A percentile compares a stretch with the other conserved stretches of the same genome.
Conservation (phyloP, 2,888 invertebrate genomes). For the Rhopalosiphum nymphaeae region DNA sequence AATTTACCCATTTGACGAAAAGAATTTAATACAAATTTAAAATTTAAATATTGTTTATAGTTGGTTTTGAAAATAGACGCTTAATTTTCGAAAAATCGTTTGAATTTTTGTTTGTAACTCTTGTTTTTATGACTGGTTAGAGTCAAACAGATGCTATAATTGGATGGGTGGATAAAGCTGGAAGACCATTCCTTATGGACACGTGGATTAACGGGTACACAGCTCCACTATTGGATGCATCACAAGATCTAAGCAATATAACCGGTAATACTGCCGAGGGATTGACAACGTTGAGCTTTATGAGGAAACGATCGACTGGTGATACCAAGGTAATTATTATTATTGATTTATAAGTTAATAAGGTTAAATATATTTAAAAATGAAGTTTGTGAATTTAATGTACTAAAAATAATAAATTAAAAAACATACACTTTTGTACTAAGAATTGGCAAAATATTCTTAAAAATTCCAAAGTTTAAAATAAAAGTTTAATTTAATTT, state of each 20-base stretch:
- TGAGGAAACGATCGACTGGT: constrained; percentile 81
- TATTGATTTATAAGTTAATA: background rate
- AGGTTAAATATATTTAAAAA: background rate
- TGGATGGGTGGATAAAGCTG: constrained; percentile 88
- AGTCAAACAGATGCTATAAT: constrained; percentile 89
- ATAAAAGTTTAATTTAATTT: background rate
- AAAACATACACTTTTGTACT: background rate
- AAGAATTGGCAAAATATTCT: background rate
- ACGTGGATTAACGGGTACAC: constrained; percentile 87
- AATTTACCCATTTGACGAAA: background rate
- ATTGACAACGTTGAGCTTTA: constrained; percentile 82
- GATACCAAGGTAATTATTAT: constrained; percentile 73
- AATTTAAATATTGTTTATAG: background rate
- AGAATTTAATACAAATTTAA: background rate
- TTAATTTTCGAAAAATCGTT: background rate
- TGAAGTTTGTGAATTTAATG: background rate
- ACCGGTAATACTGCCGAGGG: constrained; percentile 82
- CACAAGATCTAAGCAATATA: constrained; percentile 81
- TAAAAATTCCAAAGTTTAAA: background rate
- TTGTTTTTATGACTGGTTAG: constrained; percentile 70
- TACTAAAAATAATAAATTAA: background rate
- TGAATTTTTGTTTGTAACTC: constrained; percentile 1
- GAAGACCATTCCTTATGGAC: constrained; percentile 88
- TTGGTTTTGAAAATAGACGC: background rate
- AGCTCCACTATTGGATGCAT: constrained; percentile 79